These are phyloP conservation scores for Alexandromys fortis DNA, from an alignment of 2,113 vertebrate species.

Conservation along the genomic window DNA sequence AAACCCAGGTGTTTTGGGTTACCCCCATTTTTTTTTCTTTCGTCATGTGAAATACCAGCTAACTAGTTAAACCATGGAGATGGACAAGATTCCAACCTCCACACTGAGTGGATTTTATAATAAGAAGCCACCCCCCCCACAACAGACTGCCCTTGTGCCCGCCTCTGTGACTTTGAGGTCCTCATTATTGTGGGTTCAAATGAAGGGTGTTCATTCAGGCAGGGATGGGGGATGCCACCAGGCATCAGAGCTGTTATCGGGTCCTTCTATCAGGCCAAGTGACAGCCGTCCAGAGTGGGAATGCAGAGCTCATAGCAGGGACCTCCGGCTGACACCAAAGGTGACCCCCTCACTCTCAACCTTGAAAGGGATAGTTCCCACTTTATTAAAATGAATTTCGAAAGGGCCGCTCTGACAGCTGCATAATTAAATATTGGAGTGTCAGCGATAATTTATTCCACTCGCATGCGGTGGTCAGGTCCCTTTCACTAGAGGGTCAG, in stretches of 20 bases:
- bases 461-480: constrained; percentile 95
- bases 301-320: constrained; percentile 87
- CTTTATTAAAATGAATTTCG: constrained; percentile 99
- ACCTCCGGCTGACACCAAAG: constrained; percentile 96
- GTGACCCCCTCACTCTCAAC: constrained; percentile 97
- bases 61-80: constrained; percentile 78
- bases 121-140: constrained; percentile 74
- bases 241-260: constrained; percentile 87
- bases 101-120: constrained; percentile 82
- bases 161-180: constrained; percentile 90
- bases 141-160: constrained; percentile 88
- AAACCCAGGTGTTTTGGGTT: neutral
- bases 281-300: constrained; percentile 89
- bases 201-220: constrained; percentile 90
- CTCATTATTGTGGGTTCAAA: constrained; percentile 91
- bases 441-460: constrained; percentile 99
- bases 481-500: constrained; percentile 90
- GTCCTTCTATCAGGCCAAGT: constrained; percentile 91
- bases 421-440: constrained; percentile 99
- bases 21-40: neutral
- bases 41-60: constrained; percentile 73
- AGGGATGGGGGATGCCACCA: constrained; percentile 84
- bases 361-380: constrained; percentile 95
- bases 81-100: constrained; percentile 78
- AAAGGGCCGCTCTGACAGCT: constrained; percentile 98